Evolutionary conservation across 2,113 vertebrate species (phyloP).

Genomic region (Halichoeres trimaculatus): DNA sequence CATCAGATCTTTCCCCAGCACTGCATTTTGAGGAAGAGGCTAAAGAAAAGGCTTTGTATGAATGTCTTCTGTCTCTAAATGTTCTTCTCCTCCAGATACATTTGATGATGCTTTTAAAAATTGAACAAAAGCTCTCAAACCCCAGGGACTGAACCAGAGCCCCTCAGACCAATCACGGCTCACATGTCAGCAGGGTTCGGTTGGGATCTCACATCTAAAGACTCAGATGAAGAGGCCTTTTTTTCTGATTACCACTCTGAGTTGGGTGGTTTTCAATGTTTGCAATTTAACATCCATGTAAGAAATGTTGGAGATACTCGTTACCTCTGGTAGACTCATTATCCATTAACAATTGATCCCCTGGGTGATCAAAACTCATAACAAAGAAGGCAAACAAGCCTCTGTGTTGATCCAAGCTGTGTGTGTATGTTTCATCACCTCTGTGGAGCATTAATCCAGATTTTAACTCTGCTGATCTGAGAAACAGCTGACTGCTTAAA

Average conservation of each 20-base stretch:
- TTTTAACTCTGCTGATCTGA: neutral
- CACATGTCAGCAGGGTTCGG: too few relatives aligned
- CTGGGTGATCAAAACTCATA: neutral
- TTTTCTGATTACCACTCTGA: too few relatives aligned
- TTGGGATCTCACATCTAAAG: too few relatives aligned
- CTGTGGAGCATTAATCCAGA: neutral
- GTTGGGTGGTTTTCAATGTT: too few relatives aligned
- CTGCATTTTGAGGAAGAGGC: too few relatives aligned
- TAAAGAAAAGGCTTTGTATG: too few relatives aligned
- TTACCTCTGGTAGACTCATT: neutral
- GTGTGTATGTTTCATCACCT: constrained; percentile 29
- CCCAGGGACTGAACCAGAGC: too few relatives aligned
- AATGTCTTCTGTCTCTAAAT: too few relatives aligned
- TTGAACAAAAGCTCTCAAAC: neutral
- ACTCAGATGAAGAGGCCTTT: too few relatives aligned
- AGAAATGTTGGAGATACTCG: neutral
- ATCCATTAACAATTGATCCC: neutral
- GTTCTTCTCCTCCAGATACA: too few relatives aligned
- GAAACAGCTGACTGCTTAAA: constrained; percentile 29
- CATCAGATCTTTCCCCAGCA: too few relatives aligned
- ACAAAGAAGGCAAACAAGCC: neutral
- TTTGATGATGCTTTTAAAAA: neutral
- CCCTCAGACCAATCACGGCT: neutral
- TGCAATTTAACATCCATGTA: too few relatives aligned
- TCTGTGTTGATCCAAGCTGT: neutral